Base-by-base conservation (phyloP, 2,113 vertebrate genomes). In the Ciconia stormi region DNA sequence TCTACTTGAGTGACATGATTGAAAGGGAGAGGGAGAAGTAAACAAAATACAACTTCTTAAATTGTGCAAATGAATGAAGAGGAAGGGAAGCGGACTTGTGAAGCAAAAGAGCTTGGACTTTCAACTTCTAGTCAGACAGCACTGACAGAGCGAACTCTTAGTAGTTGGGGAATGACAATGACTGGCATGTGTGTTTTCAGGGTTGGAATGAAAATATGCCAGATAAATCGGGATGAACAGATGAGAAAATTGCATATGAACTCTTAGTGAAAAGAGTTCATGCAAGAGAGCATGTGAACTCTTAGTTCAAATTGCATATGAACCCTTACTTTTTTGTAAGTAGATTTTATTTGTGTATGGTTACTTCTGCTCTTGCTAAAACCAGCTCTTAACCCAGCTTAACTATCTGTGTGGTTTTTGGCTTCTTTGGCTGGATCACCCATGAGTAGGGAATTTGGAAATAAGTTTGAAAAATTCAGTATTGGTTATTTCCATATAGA, bases 11-110 rank as follows among this genome's bases (percentile, higher is more conserved):
- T 73, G 77, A 49, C 19, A 18, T 67, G 67, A 79, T 53, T 92
- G 69, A 92, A 81, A 62, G 38, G 49, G 65, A 89, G 72, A 74
- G 36, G 50, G 63, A 72, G 53, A 82, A 77, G 70, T 85, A 93
- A 96, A 69, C 56, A 79, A 63, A 93, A 62, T 7, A 6, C 1
- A 76, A 61, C 9, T 56, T 63, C 16, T 50, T 22, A 77, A 71
- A 46, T 32, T 61, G 34, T 90, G 65, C 44, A 55, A n/a, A 71
- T 85, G 27, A 76, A 19, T 44, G 42, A 74, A 84, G 52, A 84
- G 55, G 10, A 85, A 77, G 47, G 16, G 44, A 50, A 67, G 17
- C 0, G 0, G 32, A 8, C 34, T 67, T 71, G 26, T 49, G 59
- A 66, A 82, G 55, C 16, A 29, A 29, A 38, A 85, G 47, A 67